Evolutionary conservation across 2,113 vertebrate species (phyloP).

Genomic region (Toxostoma redivivum): DNA sequence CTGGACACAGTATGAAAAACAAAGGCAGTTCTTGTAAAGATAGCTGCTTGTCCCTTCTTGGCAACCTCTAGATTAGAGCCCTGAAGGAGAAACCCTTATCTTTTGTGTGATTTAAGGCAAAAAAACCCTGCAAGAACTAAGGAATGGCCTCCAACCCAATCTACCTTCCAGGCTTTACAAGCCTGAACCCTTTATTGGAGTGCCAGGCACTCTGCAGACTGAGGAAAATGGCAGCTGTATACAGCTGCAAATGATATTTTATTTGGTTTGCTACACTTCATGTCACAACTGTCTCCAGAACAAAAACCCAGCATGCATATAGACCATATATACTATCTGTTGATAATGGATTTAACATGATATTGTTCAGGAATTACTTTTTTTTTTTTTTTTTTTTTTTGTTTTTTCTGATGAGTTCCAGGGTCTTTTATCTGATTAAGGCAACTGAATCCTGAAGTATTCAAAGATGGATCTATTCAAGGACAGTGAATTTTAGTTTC

Average conservation of each 20-base stretch:
- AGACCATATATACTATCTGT: neutral
- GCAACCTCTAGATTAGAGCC: neutral
- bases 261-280: neutral
- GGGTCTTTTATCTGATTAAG: neutral
- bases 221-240: neutral
- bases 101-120: neutral
- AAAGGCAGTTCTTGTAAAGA: neutral
- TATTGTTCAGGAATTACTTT: neutral
- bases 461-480: neutral
- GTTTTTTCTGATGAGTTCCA: neutral
- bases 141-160: neutral
- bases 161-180: neutral
- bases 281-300: neutral
- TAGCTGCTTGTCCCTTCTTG: neutral
- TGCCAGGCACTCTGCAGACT: neutral
- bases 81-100: accelerated
- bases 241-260: neutral
- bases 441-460: neutral
- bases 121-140: neutral
- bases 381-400: neutral
- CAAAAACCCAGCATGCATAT: neutral
- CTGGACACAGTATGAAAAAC: neutral
- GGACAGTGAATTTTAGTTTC: neutral
- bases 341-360: neutral
- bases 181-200: neutral